Evolutionary conservation across 2,113 vertebrate species (phyloP).

Genomic region (Dromiciops gliroides): DNA sequence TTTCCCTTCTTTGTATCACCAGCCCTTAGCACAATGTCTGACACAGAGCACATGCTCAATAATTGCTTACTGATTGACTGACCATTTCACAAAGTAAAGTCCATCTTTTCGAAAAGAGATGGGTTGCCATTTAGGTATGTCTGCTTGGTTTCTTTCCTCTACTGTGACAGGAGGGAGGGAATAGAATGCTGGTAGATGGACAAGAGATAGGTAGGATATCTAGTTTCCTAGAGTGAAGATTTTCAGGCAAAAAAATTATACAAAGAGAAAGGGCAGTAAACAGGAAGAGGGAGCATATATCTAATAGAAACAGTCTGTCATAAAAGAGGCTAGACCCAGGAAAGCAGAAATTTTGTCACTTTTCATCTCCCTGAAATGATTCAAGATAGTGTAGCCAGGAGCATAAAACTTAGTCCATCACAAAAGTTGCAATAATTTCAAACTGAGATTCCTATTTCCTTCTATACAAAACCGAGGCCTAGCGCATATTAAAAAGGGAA

Average conservation of each 20-base stretch:
- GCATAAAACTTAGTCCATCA: not conserved
- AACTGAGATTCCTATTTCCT: not conserved
- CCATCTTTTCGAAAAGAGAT: not conserved
- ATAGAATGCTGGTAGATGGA: not conserved
- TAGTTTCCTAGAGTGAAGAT: not conserved
- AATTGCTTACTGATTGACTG: not conserved
- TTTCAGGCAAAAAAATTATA: not conserved
- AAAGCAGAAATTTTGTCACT: not conserved
- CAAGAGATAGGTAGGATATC: not conserved
- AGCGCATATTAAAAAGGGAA: not conserved
- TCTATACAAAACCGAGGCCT: not conserved
- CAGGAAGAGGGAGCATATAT: not conserved
- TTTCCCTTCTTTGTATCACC: too few relatives aligned
- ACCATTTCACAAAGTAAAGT: not conserved
- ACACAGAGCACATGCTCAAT: too few relatives aligned
- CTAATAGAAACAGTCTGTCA: not conserved
- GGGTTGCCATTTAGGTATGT: not conserved
- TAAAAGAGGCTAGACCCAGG: not conserved
- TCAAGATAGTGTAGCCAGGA: not conserved
- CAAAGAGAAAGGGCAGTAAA: not conserved
- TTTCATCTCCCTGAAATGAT: not conserved
- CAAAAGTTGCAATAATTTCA: not conserved
- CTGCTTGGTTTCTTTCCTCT: not conserved
- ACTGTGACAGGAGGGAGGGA: not conserved
- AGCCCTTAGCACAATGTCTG: too few relatives aligned